Evolutionary conservation across 2,797 vertebrate species (phyloP).

Genomic region (Fistularia tabacaria): DNA sequence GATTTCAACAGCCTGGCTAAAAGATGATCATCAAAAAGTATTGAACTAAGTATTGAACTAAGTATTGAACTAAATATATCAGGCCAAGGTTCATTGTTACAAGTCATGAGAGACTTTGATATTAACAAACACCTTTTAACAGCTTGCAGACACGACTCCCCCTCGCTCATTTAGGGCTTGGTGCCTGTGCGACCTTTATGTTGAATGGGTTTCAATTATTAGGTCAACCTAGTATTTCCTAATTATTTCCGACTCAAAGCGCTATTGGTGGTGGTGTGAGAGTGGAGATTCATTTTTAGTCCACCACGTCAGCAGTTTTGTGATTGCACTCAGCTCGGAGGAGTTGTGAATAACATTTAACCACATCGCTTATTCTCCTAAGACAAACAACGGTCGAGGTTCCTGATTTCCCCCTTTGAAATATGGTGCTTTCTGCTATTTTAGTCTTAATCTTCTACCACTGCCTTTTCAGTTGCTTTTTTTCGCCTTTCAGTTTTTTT

Average conservation of each 20-base stretch:
- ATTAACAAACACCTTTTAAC: too few species aligned
- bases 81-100: too few species aligned
- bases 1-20: too few species aligned
- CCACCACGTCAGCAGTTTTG: slow-evolving; percentile 67
- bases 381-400: slow-evolving; percentile 10
- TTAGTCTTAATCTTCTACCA: too few species aligned
- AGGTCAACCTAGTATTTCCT: slow-evolving; percentile 55
- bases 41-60: too few species aligned
- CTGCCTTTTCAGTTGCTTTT: slow-evolving; percentile 2
- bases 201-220: slow-evolving; percentile 43
- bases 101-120: too few species aligned
- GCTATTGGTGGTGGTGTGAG: slow-evolving; percentile 55
- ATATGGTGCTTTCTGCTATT: too few species aligned
- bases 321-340: slow-evolving; percentile 50
- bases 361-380: slow-evolving; percentile 32
- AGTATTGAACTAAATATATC: too few species aligned
- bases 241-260: slow-evolving; percentile 62
- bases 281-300: slow-evolving; percentile 55
- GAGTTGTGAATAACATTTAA: slow-evolving; percentile 48
- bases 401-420: too few species aligned
- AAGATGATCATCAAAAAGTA: too few species aligned
- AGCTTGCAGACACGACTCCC: too few species aligned
- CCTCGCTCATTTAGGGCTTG: too few species aligned
- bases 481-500: slow-evolving; percentile 19
- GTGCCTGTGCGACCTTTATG: slow-evolving; percentile 1